Percentiles rank a stretch among this genome's conserved stretches.
These are phyloP conservation scores for Dicaeum eximium DNA, from an alignment of 2,113 vertebrate species.

Conservation along the genomic window DNA sequence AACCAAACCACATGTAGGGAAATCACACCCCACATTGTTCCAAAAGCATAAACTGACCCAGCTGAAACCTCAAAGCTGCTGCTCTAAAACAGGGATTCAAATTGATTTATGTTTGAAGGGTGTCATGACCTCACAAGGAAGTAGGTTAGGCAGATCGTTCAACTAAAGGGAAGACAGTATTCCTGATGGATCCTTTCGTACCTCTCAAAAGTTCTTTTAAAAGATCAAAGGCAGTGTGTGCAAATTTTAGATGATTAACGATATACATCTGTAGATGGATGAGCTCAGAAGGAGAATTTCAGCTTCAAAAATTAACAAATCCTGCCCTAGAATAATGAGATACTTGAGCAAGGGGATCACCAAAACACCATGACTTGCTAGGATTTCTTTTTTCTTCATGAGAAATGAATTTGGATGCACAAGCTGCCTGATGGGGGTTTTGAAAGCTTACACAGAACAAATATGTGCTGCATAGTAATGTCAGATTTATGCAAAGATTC, in stretches of 20 bases:
- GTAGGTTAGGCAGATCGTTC: background rate
- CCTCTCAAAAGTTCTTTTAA: background rate
- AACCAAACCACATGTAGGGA: background rate
- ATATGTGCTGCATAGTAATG: background rate
- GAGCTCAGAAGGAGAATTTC: background rate
- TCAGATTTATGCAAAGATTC: background rate
- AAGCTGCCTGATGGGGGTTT: background rate
- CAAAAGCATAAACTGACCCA: background rate
- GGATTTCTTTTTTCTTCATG: background rate
- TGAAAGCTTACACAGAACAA: background rate
- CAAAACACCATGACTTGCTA: background rate
- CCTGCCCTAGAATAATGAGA: background rate
- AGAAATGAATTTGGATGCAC: background rate
- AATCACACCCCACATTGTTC: background rate
- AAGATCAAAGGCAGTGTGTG: background rate
- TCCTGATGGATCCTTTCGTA: background rate
- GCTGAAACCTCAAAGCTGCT: background rate
- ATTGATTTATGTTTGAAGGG: background rate
- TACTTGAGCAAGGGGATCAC: background rate
- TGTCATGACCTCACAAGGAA: slow-evolving; percentile 1
- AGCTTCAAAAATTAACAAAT: background rate
- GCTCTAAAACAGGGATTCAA: background rate
- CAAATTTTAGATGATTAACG: background rate
- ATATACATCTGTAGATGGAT: background rate
- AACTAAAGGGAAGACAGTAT: background rate